Base-by-base conservation (phyloP, 1,140 invertebrate genomes). In the Bombus soroeensis region DNA sequence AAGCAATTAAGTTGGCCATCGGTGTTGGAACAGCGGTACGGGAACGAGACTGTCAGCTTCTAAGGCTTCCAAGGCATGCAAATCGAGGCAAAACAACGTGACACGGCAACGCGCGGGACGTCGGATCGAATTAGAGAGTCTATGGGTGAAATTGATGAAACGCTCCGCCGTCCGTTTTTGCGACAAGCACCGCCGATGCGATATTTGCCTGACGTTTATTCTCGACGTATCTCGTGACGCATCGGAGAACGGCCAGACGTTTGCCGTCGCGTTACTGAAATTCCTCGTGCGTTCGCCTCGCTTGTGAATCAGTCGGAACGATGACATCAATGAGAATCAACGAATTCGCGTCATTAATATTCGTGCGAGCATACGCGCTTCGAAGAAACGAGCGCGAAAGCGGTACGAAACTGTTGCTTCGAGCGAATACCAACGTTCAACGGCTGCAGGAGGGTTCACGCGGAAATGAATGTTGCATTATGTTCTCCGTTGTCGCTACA, bases 231-330 rank as follows among this genome's bases (percentile, higher is more conserved):
- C 72, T n/a, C 39, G 68, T 18, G 32, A 68, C 13, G 32, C 32
- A 66, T 62, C 59, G 59, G 28, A 62, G 59, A 62, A 62, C 25
- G 18, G 18, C 34, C 12, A 13, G 68, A 71, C 68, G 62, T 39
- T 32, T 3, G 37, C 34, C 37, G 37, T 25, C 28, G 77, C 78
- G 43, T 87, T 59, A 62, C 43, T 75, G 62, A 78, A 90, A 91
- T 91, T 91, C 88, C 87, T 81, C 57, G 71, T 57, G 89, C 84
- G 66, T 71, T 77, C 64, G 5, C 57, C 32, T 53, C 78, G 88
- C 82, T 43, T 88, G 83, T 85, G 88, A 93, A 91, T 91, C 91
- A 85, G 64, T 73, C 76, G 70, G 82, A 79, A 89, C 89, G 89
- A 82, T 80, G 89, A 90, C 85, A 90, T 83, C 80, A 84, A 75